Base-by-base conservation (phyloP, 2,888 invertebrate species). In the Athrips mouffetella region DNA sequence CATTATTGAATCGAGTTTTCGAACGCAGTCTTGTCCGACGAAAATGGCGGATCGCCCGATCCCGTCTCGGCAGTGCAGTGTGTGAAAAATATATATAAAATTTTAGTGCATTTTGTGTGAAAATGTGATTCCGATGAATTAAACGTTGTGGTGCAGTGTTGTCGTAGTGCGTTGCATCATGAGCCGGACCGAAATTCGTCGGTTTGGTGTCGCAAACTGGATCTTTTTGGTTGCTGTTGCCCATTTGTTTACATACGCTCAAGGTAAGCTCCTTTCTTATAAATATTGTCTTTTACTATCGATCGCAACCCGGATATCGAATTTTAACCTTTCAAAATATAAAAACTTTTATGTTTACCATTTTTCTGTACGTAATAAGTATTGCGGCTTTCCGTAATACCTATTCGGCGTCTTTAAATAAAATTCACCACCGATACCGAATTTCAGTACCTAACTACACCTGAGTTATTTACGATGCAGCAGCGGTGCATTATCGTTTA, bases 41-140 rank as follows among this genome's bases (percentile, higher is more conserved):
- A 85, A 84, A 73, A 88, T 88, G 87, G 87, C 86, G 85, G 80
- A 74, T 66, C 51, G 66, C 55, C 54, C 49, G 57, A 53, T 65
- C 58, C 65, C 61, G 67, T 59, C 57, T 58, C 59, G 65, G 57
- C 62, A 47, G 57, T 58, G 56, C 59, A 57, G 60, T 62, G 58
- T 64, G 55, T 71, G 62, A 69, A 65, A 61, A 59, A 58, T 63
- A 68, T 65, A 61, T 61, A 62, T 59, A 49, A 73, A 74, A 65
- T 68, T 67, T 62, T 67, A 62, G 63, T 67, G 65, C 70, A 76
- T 80, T 75, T 76, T 86, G 72, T 67, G 80, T 86, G 81, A 88
- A 87, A 81, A 88, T 88, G 88, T 87, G 81, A 86, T 76, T 68
- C 65, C 69, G 65, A 85, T 88, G 87, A 89, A 87, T 88, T 87